A percentile compares a stretch with the other conserved stretches of the same genome.
Evolutionary conservation across 2,888 invertebrate species (phyloP).

Genomic region (Aproaerema taeniolella): DNA sequence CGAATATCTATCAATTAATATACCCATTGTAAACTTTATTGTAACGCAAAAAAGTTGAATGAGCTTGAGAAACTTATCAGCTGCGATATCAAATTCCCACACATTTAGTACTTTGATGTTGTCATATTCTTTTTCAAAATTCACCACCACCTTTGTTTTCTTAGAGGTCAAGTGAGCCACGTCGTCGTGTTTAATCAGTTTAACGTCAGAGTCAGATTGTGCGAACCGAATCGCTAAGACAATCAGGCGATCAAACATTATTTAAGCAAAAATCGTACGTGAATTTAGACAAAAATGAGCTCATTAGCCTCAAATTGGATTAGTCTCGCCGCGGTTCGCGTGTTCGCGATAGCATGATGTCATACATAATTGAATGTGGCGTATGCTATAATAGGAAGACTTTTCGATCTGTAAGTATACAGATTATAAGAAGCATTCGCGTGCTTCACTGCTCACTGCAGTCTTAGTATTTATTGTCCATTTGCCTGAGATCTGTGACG

Average conservation of each 20-base stretch:
- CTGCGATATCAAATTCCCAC: not conserved
- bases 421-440: not conserved
- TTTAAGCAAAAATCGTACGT: too few relatives aligned
- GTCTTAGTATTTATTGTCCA: too few relatives aligned
- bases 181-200: not conserved
- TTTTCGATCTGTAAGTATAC: too few relatives aligned
- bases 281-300: too few relatives aligned
- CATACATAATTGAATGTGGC: not conserved
- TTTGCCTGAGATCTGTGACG: too few relatives aligned
- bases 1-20: too few relatives aligned
- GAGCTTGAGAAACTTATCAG: not conserved
- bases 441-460: not conserved
- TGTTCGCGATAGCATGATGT: not conserved
- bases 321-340: conserved; percentile 1
- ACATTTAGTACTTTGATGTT: not conserved
- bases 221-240: conserved; percentile 4
- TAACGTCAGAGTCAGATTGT: conserved; percentile 1
- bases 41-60: too few relatives aligned
- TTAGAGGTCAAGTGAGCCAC: conserved; percentile 8
- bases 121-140: conserved; percentile 1
- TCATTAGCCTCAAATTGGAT: too few relatives aligned
- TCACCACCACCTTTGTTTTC: conserved; percentile 7
- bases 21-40: too few relatives aligned
- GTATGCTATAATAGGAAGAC: not conserved
- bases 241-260: conserved; percentile 1